Base-by-base conservation (phyloP, 2,797 vertebrate genomes). In the Clarias platycephalus region DNA sequence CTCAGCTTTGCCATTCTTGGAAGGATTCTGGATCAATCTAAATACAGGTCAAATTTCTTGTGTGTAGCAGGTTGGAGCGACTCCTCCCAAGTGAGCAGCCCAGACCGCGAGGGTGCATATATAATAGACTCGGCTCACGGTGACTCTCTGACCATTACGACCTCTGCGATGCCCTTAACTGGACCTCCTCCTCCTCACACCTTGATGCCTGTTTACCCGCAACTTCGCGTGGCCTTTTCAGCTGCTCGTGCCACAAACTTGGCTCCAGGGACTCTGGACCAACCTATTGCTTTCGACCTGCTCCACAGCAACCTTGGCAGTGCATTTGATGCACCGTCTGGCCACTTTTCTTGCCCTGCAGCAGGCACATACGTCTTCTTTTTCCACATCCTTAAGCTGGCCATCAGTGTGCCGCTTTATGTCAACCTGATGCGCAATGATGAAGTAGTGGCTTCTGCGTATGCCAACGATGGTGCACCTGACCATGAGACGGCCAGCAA, bases 401-500 rank as follows among this genome's bases (percentile, higher is more conserved):
- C 98, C 3, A 95, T 98, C 49, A 99, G 97, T 5, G 96, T 99
- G 80, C 98, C 98, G 0, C 94, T 99, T 24, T 99, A 99, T 10
- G 94, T 99, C 88, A 99, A 99, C 89, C 96, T 99, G 81, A 99
- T 99, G 97, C 95, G 97, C 91, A 98, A 99, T 0, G 97, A 99
- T 67, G 98, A 99, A 87, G 97, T 99, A 77, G 94, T 99, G 82
- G 97, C 98, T 83, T 99, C 98, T 0, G 98, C 97, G 0, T 99
- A 99, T 4, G 98, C 98, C 87, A 99, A 99, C 0, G 98, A 99
- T 12, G 97, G 97, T 0, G 97, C 98, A 71, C 98, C 98, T 0
- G 98, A 99, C 90, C 98, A 99, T 0, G 97, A 99, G 91, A 99
- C 98, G 0, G 97, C 98, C 31, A 99, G 97, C 89, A 99, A 99